Evolutionary conservation across 2,797 vertebrate genomes (phyloP).

Genomic region (Spondyliosoma cantharus): DNA sequence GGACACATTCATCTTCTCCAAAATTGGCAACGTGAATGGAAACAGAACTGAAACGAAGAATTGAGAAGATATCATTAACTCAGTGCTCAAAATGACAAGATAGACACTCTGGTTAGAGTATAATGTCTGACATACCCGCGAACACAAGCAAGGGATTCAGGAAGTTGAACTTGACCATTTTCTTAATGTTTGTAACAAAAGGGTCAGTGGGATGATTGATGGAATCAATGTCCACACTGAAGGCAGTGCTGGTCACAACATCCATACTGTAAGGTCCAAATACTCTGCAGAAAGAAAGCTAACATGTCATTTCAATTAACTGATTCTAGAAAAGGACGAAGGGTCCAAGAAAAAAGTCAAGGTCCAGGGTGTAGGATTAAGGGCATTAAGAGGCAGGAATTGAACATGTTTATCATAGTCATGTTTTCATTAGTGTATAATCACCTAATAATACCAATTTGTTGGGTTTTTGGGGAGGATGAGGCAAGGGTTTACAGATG

Average conservation of each 20-base stretch:
- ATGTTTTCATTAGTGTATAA: too few relatives aligned
- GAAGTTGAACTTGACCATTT: conserved; percentile 78
- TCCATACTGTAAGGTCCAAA: conserved; percentile 88
- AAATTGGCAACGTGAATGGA: conserved; percentile 50
- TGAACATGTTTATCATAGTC: too few relatives aligned
- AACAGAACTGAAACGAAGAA: conserved; percentile 66
- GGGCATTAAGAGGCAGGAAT: too few relatives aligned
- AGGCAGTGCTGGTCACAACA: conserved; percentile 84
- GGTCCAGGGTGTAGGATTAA: too few relatives aligned
- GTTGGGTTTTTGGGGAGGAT: too few relatives aligned
- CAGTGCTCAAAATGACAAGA: not conserved
- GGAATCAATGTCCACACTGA: conserved; percentile 85
- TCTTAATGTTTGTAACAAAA: conserved; percentile 84
- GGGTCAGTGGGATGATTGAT: conserved; percentile 83
- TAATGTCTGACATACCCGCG: conserved; percentile 67
- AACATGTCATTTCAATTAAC: not conserved
- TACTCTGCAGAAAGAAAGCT: conserved; percentile 66
- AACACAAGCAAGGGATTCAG: conserved; percentile 75
- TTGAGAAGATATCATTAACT: conserved; percentile 7
- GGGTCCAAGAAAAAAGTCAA: not conserved
- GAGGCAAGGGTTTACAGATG: too few relatives aligned
- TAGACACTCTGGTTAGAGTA: not conserved
- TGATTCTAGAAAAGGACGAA: not conserved
- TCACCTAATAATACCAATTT: too few relatives aligned
- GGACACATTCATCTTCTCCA: conserved; percentile 57